These are phyloP conservation scores for Hydractinia symbiolongicarpus DNA, from an alignment of 30 jellyfish, hydroid and myxozoan genomes.

Conservation along the genomic window DNA sequence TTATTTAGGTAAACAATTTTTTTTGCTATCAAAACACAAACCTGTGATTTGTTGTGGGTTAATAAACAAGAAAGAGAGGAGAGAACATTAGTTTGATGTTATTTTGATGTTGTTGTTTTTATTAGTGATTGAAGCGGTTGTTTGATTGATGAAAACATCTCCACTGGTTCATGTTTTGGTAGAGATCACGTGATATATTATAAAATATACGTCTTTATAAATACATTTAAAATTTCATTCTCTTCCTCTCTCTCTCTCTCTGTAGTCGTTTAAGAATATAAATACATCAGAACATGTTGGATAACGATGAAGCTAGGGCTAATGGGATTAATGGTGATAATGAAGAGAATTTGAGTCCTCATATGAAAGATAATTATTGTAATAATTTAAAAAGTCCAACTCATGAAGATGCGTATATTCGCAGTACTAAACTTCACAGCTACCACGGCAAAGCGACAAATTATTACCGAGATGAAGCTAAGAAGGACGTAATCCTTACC, in stretches of 20 bases:
- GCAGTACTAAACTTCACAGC: conserved; percentile 20
- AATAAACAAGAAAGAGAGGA: background rate
- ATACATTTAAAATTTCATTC: too few species aligned
- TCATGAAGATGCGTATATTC: conserved; percentile 18
- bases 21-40: background rate
- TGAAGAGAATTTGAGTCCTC: too few species aligned
- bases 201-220: too few species aligned
- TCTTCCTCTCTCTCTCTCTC: too few species aligned
- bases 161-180: too few species aligned
- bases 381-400: conserved; percentile 17
- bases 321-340: too few species aligned
- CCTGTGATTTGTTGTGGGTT: conserved; percentile 8
- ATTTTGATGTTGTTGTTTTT: conserved; percentile 13
- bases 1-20: conserved; percentile 16
- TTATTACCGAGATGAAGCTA: conserved; percentile 35
- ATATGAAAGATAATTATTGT: too few species aligned
- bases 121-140: background rate
- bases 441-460: conserved; percentile 21
- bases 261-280: too few species aligned
- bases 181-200: too few species aligned
- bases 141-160: background rate
- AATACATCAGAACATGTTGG: too few species aligned
- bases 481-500: conserved; percentile 10
- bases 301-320: too few species aligned
- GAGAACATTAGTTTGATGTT: background rate